Base-by-base conservation (phyloP, 2,113 vertebrate species). In the Petrocephalus zakoni region DNA sequence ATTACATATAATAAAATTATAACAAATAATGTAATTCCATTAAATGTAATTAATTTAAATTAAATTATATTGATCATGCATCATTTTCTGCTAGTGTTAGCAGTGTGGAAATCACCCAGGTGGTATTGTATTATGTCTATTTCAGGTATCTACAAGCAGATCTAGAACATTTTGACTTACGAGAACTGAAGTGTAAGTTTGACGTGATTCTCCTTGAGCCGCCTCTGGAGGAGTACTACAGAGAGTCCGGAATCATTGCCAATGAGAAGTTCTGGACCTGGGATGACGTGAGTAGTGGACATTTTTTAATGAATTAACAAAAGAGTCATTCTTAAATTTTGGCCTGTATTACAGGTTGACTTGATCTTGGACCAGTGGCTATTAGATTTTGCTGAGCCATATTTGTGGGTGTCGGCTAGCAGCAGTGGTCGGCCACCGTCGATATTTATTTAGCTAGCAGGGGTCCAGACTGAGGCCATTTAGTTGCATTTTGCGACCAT, bases 201-300 rank as follows among this genome's bases (percentile, higher is more conserved):
- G 98, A 99, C 91, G 98, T 99, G 86, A 99, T 99, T 91, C 96
- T 99, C 29, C 94, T 99, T 87, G 98, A 99, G 89, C 98, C 98
- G 5, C 98, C 98, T 0, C 87, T 99, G 87, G 98, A 99, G 91
- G 98, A 99, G 81, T 99, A 99, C 90, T 99, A 99, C 93, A 94
- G 98, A 90, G 98, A 99, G 93, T 98, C 98, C 0, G 98, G 98
- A 88, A 98, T 99, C 90, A 97, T 97, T 85, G 97, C 98, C 89
- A 98, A 97, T 37, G 97, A 99, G 52, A 98, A 98, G 52, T 98
- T 98, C 93, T 99, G 98, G 98, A 99, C 95, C 5, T 99, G 98
- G 98, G 98, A 99, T 91, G 98, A 99, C 83, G 98, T 98, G 94
- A 92, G 96, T 94, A 19, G 86, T 90, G 5, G 75, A 21, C 61